These are phyloP conservation scores for Ditylenchus dipsaci DNA, from an alignment of 1,140 invertebrate genomes.

Conservation along the genomic window DNA sequence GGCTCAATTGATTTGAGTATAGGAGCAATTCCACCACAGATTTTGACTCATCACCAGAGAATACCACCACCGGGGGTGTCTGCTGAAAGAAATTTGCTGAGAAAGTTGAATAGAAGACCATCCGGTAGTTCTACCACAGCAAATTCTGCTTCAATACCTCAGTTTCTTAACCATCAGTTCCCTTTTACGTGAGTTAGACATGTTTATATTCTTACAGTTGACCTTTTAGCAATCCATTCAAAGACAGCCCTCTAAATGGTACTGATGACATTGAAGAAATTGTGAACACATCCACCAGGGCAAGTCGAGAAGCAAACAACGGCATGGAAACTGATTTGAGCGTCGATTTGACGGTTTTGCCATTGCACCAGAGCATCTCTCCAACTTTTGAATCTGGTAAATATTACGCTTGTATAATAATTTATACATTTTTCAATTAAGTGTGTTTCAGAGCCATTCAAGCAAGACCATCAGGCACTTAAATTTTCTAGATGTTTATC, in stretches of 20 bases:
- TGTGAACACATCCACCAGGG: not conserved
- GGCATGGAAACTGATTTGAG: slow-evolving; percentile 35
- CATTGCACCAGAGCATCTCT: slow-evolving; percentile 14
- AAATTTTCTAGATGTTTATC: too few relatives aligned
- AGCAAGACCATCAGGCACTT: not conserved
- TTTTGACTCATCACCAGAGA: not conserved
- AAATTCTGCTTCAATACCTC: not conserved
- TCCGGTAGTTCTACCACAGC: not conserved
- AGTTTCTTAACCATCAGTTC: not conserved
- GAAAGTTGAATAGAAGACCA: not conserved
- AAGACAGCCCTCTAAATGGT: slow-evolving; percentile 24
- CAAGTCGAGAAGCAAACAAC: not conserved
- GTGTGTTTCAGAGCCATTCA: not conserved
- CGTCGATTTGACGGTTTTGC: slow-evolving; percentile 41
- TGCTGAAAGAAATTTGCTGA: not conserved
- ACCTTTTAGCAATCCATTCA: slow-evolving; percentile 25
- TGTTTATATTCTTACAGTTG: not conserved
- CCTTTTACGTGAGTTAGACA: not conserved
- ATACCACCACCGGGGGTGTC: not conserved
- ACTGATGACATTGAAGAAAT: slow-evolving; percentile 6
- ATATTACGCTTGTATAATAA: too few relatives aligned
- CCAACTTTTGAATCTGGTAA: not conserved
- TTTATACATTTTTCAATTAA: too few relatives aligned
- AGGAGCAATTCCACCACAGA: slow-evolving; percentile 18
- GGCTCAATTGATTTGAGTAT: not conserved